These are phyloP conservation scores for Alosa sapidissima DNA, from an alignment of 2,797 vertebrate genomes.

Conservation along the genomic window DNA sequence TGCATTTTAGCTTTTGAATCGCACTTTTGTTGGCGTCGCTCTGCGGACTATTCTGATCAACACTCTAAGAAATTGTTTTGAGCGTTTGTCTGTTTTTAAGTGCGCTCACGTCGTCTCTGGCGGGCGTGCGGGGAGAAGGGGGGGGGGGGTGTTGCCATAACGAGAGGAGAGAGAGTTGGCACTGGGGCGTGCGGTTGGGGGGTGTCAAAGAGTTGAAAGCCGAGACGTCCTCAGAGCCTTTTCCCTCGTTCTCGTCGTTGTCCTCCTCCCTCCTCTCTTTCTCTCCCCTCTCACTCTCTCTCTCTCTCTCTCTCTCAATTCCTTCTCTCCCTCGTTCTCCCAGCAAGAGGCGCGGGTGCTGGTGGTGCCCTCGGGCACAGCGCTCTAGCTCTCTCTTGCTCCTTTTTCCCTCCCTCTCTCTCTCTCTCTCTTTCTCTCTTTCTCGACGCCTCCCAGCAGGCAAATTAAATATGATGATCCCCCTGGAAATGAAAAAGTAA, in stretches of 20 bases:
- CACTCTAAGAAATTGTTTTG: not conserved
- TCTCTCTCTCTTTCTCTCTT: conserved; percentile 19
- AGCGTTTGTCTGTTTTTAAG: not conserved
- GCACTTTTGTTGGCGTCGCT: not conserved
- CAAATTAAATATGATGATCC: conserved; percentile 72
- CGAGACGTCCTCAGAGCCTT: conserved; percentile 33
- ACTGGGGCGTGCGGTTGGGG: not conserved
- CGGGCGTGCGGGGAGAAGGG: not conserved
- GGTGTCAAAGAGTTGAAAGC: conserved; percentile 26
- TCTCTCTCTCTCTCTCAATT: not conserved
- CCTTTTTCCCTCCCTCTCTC: not conserved
- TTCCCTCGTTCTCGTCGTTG: not conserved
- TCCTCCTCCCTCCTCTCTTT: not conserved
- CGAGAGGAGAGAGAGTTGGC: not conserved
- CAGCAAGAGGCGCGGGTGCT: not conserved
- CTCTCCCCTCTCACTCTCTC: not conserved
- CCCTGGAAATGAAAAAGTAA: conserved; percentile 73
- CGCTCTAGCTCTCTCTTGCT: not conserved
- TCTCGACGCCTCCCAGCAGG: conserved; percentile 50
- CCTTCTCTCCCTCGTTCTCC: conserved; percentile 5
- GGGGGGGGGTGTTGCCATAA: not conserved
- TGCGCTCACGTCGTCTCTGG: not conserved
- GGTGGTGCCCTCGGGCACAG: not conserved
- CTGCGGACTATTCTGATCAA: not conserved
- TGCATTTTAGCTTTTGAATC: not conserved